Conservation (phyloP, 2,797 vertebrate species). For the Pachyuromys duprasi region DNA sequence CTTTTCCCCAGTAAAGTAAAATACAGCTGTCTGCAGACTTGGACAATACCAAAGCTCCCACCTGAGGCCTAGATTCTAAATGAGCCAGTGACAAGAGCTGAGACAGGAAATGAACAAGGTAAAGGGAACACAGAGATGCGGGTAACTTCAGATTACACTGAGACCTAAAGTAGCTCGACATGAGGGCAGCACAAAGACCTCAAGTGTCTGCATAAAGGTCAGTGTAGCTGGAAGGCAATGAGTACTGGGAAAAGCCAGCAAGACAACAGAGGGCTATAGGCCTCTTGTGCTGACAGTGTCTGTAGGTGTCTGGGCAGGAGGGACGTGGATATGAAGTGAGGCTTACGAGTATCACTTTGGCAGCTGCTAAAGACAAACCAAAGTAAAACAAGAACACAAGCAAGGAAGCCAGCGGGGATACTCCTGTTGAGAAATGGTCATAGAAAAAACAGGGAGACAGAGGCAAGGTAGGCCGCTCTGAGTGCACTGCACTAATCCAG, state of each 20-base stretch:
- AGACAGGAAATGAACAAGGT: neutral
- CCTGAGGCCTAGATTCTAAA: neutral
- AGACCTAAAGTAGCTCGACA: too few relatives aligned
- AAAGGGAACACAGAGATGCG: neutral
- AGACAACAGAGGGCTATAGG: neutral
- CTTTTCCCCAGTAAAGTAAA: neutral
- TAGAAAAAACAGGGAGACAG: neutral
- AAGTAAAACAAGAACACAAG: neutral
- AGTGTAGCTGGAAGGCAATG: neutral
- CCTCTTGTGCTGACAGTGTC: neutral
- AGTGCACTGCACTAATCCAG: neutral
- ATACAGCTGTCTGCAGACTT: slow-evolving; percentile 16
- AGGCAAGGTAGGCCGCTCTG: neutral
- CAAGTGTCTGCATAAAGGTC: neutral
- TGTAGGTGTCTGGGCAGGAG: neutral
- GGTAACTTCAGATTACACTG: neutral
- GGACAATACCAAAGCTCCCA: neutral
- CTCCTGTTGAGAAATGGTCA: neutral
- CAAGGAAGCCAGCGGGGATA: neutral
- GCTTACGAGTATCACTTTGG: neutral
- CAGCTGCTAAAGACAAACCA: neutral
- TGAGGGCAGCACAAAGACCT: neutral
- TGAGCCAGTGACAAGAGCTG: neutral
- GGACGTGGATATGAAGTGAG: neutral
- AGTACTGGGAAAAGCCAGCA: neutral